phyloP scores from a whole-genome alignment of 2,113 vertebrate genomes.

The Myrmecobius fasciatus region DNA sequence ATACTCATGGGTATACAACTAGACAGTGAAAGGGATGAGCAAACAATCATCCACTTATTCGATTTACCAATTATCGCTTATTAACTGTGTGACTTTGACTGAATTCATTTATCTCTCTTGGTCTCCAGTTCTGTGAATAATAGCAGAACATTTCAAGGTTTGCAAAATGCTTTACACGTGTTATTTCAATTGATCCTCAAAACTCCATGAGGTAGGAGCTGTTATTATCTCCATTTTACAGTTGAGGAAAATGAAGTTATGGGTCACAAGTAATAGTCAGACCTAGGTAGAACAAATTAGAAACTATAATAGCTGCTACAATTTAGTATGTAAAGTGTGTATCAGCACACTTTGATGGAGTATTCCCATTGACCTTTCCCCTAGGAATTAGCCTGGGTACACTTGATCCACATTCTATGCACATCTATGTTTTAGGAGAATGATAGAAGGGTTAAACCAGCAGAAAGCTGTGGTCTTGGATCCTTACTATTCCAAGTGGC shows the following conservation, averaged over 20 bases:
- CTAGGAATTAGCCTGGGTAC: too few species aligned
- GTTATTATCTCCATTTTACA: fast-evolving
- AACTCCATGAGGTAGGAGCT: fast-evolving
- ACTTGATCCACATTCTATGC: too few species aligned
- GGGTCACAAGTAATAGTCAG: not conserved
- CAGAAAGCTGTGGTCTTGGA: too few species aligned
- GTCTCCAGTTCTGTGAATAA: not conserved
- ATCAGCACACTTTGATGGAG: too few species aligned
- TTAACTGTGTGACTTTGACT: not conserved
- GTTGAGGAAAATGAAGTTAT: not conserved
- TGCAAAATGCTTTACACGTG: not conserved
- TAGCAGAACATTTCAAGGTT: not conserved
- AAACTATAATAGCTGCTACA: not conserved
- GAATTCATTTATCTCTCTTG: not conserved
- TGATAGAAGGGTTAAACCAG: too few species aligned
- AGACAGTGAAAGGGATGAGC: not conserved
- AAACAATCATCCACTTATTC: not conserved
- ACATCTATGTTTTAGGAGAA: too few species aligned
- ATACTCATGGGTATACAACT: not conserved
- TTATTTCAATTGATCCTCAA: not conserved
- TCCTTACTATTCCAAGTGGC: too few species aligned
- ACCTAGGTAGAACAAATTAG: not conserved
- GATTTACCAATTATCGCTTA: not conserved
- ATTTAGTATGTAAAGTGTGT: not conserved
- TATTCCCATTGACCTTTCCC: too few species aligned